These are phyloP conservation scores for Cataglyphis albicans DNA, from an alignment of 2,888 invertebrate genomes.

Conservation along the genomic window DNA sequence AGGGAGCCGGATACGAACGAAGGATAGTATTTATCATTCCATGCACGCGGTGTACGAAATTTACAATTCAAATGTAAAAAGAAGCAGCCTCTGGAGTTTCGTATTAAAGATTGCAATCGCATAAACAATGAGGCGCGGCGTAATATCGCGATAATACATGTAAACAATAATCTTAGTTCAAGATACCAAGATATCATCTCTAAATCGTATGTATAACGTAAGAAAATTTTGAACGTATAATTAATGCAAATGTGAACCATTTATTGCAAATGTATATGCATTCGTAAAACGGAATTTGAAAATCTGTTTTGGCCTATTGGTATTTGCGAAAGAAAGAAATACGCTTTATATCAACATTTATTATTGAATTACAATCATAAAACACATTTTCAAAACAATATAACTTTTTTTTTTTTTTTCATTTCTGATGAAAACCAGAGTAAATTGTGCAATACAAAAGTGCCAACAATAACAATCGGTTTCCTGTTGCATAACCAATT, in stretches of 20 bases:
- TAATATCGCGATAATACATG: constrained; percentile 38
- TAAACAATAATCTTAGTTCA: constrained; percentile 6
- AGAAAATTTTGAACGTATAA: background rate
- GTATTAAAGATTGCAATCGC: constrained; percentile 54
- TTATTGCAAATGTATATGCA: background rate
- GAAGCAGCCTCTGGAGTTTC: constrained; percentile 40
- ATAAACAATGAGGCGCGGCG: constrained; percentile 36
- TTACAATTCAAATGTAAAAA: constrained; percentile 55
- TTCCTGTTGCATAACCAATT: constrained; percentile 34
- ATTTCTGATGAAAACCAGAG: background rate
- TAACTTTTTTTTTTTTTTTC: background rate
- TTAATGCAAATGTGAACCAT: background rate
- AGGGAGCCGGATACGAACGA: constrained; percentile 45
- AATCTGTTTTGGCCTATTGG: background rate
- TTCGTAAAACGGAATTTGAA: background rate
- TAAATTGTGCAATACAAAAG: constrained; percentile 13
- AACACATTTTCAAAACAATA: background rate
- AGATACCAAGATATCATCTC: background rate
- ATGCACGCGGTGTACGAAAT: constrained; percentile 47
- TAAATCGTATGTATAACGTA: background rate
- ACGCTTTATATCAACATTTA: background rate
- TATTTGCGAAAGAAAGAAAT: background rate
- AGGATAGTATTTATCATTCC: constrained; percentile 53
- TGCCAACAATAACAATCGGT: constrained; percentile 9
- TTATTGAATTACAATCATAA: background rate